Conservation (phyloP, 1,140 invertebrate species). For the Paraescarpia echinospica region DNA sequence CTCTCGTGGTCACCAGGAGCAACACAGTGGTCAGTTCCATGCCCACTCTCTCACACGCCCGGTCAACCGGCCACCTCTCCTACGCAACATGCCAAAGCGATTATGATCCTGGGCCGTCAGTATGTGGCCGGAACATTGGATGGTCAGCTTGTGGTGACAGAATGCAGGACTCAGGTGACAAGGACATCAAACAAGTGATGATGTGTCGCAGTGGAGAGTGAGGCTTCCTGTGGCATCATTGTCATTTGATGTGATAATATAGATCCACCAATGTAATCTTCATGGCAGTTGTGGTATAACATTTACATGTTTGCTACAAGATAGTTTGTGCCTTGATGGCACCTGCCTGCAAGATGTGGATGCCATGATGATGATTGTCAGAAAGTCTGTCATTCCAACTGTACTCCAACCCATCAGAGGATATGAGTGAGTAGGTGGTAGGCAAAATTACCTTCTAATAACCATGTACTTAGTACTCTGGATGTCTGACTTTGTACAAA, state of each 20-base stretch:
- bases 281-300: background rate
- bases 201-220: background rate
- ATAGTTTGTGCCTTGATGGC: background rate
- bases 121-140: background rate
- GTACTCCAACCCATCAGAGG: background rate
- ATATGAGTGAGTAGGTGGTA: background rate
- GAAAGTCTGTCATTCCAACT: too few relatives aligned
- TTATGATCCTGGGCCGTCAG: background rate
- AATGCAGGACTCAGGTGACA: background rate
- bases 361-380: too few relatives aligned
- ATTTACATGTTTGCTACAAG: background rate
- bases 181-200: background rate
- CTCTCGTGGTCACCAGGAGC: constrained; percentile 11
- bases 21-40: constrained; percentile 11
- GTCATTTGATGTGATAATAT: background rate
- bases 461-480: background rate
- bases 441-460: background rate
- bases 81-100: constrained; percentile 11
- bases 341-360: background rate
- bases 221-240: background rate
- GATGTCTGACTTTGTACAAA: background rate
- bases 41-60: constrained; percentile 8
- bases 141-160: too few relatives aligned
- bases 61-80: background rate
- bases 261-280: background rate